Conservation (phyloP, 2,888 invertebrate genomes). For the Galerucella calmariensis region DNA sequence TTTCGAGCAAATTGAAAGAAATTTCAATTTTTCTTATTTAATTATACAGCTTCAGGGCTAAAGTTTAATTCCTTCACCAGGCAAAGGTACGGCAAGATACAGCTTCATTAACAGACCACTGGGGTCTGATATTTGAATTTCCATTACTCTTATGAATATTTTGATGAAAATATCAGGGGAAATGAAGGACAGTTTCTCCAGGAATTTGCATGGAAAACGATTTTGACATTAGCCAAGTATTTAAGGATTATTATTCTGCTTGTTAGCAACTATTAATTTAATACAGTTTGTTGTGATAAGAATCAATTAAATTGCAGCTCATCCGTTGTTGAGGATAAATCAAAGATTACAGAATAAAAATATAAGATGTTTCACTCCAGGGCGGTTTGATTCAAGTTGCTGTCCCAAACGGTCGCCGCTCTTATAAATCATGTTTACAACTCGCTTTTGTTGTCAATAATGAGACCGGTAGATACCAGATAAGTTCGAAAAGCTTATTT, state of each 20-base stretch:
- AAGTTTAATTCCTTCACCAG: slow-evolving; percentile 27
- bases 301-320: not conserved
- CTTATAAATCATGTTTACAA: too few relatives aligned
- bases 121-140: slow-evolving; percentile 39
- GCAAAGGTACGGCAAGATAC: slow-evolving; percentile 25
- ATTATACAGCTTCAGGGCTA: slow-evolving; percentile 16
- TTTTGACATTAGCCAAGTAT: slow-evolving; percentile 36
- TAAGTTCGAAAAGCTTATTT: too few relatives aligned
- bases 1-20: not conserved
- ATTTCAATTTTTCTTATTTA: slow-evolving; percentile 14
- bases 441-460: too few relatives aligned
- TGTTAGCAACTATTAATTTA: slow-evolving; percentile 9
- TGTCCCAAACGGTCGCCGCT: too few relatives aligned
- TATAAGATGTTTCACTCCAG: too few relatives aligned
- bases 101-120: slow-evolving; percentile 40
- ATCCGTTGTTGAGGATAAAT: too few relatives aligned
- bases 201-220: slow-evolving; percentile 42
- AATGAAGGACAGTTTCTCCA: slow-evolving; percentile 37
- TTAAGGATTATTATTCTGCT: slow-evolving; percentile 31
- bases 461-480: too few relatives aligned
- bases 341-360: too few relatives aligned
- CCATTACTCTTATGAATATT: slow-evolving; percentile 44
- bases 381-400: too few relatives aligned
- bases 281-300: not conserved
- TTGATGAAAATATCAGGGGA: slow-evolving; percentile 33